phyloP scores from a whole-genome alignment of 1,140 invertebrate genomes.

The Nephila pilipes region DNA sequence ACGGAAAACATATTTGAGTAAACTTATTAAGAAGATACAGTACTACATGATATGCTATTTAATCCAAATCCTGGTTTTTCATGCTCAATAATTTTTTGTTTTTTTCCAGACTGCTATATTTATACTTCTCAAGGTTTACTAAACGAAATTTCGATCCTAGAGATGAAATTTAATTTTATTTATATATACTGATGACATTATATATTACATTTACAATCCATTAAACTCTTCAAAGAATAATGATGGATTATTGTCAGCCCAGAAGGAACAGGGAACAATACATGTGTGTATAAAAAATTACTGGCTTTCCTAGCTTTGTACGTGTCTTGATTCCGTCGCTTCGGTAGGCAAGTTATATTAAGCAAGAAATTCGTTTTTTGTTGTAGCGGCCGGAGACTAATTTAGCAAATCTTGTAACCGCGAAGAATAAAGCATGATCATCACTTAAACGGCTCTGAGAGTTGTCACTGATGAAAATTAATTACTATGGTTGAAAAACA shows the following conservation, averaged over 20 bases:
- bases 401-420: slow-evolving; percentile 31
- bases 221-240: background rate
- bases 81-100: no score
- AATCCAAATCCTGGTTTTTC: no score
- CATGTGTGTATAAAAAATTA: no score
- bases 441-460: slow-evolving; percentile 45
- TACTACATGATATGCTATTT: no score
- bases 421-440: slow-evolving; percentile 27
- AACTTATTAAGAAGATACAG: no score
- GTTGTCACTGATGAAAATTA: slow-evolving; percentile 66
- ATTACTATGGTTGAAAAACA: slow-evolving; percentile 37
- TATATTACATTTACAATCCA: background rate
- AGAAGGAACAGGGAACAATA: background rate
- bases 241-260: background rate
- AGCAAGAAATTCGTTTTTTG: background rate
- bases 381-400: slow-evolving; percentile 8
- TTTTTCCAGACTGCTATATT: no score
- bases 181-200: no score
- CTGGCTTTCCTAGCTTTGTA: background rate
- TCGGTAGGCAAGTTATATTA: background rate
- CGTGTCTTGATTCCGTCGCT: background rate
- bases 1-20: no score
- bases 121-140: no score
- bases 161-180: no score
- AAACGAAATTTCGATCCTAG: no score